phyloP scores from a whole-genome alignment of 2,888 invertebrate species.

The Bimastos eiseni region DNA sequence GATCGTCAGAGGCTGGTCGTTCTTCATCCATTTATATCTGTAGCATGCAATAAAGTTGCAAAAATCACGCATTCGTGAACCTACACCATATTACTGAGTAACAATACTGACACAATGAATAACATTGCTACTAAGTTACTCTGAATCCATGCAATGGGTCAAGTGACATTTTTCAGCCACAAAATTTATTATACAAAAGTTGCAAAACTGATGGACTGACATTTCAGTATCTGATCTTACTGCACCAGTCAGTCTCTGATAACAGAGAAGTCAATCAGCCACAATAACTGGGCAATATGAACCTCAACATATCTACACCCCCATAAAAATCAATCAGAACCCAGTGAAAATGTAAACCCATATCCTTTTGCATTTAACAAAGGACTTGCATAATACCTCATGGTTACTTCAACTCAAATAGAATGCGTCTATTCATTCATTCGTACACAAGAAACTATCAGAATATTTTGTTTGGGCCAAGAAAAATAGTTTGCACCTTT shows the following conservation, averaged over 20 bases:
- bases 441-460: neutral
- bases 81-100: neutral
- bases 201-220: neutral
- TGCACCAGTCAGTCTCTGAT: neutral
- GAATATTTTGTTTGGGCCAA: neutral
- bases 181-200: neutral
- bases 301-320: neutral
- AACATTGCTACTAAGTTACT: neutral
- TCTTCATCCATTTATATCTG: conserved; percentile 37
- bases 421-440: neutral
- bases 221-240: neutral
- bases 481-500: neutral
- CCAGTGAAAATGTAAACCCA: neutral
- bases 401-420: neutral
- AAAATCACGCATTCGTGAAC: neutral
- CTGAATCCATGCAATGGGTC: neutral
- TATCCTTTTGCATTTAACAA: neutral
- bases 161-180: neutral
- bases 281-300: neutral
- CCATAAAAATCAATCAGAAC: neutral
- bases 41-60: neutral
- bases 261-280: neutral
- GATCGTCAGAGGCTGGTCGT: conserved; percentile 29
- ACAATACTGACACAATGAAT: neutral
- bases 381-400: too few species aligned